These are phyloP conservation scores for Torymus texanus DNA, from an alignment of 2,888 invertebrate genomes.

Conservation along the genomic window DNA sequence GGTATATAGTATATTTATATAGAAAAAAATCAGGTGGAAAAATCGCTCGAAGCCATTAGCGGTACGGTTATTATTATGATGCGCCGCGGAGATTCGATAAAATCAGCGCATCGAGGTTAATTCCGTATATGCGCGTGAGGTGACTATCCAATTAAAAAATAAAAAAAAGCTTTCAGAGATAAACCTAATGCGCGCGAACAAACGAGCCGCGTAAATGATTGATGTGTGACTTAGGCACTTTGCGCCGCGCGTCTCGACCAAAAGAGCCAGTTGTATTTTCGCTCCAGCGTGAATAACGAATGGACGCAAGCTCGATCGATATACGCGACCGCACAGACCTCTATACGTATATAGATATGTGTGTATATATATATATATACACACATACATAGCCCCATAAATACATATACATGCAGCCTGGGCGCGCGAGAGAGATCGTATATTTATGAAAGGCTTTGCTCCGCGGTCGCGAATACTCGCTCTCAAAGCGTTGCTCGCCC, in stretches of 20 bases:
- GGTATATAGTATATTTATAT: too few species aligned
- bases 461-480: conserved; percentile 16
- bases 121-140: too few species aligned
- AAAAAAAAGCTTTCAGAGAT: conserved; percentile 10
- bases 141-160: too few species aligned
- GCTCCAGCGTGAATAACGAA: conserved; percentile 25
- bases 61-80: too few species aligned
- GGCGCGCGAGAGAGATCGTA: neutral
- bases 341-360: neutral
- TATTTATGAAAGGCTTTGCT: conserved; percentile 40
- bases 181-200: neutral
- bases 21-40: too few species aligned
- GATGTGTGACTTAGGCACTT: conserved; percentile 21
- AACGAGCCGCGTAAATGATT: conserved; percentile 14
- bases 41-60: too few species aligned
- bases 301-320: conserved; percentile 4
- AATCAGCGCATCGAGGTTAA: neutral
- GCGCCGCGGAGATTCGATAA: neutral
- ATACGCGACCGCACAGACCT: neutral
- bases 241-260: neutral
- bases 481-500: neutral
- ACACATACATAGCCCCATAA: neutral
- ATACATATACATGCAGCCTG: too few species aligned
- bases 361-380: neutral
- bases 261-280: neutral